phyloP scores from a whole-genome alignment of 2,888 invertebrate species.

The Metopia argyrocephala region DNA sequence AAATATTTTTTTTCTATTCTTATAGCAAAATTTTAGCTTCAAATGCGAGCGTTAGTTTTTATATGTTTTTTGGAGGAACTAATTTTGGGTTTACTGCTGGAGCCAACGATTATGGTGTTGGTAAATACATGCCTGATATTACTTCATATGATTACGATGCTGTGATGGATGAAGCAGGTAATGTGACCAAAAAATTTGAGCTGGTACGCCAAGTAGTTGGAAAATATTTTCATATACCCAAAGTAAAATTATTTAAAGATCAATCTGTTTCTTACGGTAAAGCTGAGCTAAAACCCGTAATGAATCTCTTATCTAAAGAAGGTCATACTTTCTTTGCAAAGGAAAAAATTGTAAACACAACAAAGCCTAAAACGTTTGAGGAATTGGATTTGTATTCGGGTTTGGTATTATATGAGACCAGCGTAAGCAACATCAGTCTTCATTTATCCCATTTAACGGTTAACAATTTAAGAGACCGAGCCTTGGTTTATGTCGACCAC shows the following conservation, averaged over 20 bases:
- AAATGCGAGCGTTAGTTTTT: constrained; percentile 86
- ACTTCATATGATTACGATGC: constrained; percentile 96
- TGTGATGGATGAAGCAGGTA: constrained; percentile 92
- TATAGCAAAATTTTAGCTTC: not conserved
- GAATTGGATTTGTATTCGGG: constrained; percentile 82
- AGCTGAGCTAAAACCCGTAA: constrained; percentile 79
- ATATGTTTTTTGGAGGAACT: constrained; percentile 95
- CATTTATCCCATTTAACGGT: constrained; percentile 79
- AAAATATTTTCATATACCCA: constrained; percentile 80
- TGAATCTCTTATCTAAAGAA: constrained; percentile 71
- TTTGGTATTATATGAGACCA: constrained; percentile 83
- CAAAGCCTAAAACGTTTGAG: constrained; percentile 82
- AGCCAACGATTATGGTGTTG: constrained; percentile 75
- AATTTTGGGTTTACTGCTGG: constrained; percentile 87
- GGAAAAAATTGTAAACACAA: constrained; percentile 62
- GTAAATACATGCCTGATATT: constrained; percentile 82
- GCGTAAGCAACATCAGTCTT: constrained; percentile 74
- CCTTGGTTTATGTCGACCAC: constrained; percentile 83
- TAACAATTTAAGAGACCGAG: constrained; percentile 83
- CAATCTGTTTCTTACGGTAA: constrained; percentile 84
- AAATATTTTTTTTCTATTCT: not conserved
- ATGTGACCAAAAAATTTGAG: constrained; percentile 90
- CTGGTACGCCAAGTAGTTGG: constrained; percentile 82
- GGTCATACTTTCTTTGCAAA: constrained; percentile 70
- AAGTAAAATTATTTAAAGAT: constrained; percentile 40